These are phyloP conservation scores for Rapana venosa DNA, from an alignment of 2,888 invertebrate species.

Conservation along the genomic window DNA sequence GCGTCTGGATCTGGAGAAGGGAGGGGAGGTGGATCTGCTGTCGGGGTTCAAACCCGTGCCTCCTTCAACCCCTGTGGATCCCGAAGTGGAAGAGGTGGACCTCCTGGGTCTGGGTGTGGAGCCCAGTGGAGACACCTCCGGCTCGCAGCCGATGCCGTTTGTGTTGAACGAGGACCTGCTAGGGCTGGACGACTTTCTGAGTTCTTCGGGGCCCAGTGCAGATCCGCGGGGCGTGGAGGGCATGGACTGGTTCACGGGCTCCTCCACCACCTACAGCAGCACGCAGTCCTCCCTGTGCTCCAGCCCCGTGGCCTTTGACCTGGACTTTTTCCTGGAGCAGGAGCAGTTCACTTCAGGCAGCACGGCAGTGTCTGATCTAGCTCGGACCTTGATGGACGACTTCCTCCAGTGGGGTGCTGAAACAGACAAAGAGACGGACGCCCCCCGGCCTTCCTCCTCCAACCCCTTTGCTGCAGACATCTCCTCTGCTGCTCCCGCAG, in stretches of 20 bases:
- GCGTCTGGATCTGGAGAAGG: not conserved
- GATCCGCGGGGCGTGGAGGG: conserved; percentile 15
- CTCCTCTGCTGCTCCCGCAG: not conserved
- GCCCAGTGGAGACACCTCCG: not conserved
- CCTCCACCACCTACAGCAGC: conserved; percentile 56
- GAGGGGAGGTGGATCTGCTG: not conserved
- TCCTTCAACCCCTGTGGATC: conserved; percentile 6
- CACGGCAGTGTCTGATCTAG: conserved; percentile 58
- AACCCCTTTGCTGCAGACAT: conserved; percentile 44
- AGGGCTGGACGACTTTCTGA: conserved; percentile 11
- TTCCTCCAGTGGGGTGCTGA: conserved; percentile 63
- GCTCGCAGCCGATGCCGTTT: not conserved
- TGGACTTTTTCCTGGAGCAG: conserved; percentile 53
- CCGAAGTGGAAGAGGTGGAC: conserved; percentile 12
- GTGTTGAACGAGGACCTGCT: conserved; percentile 16
- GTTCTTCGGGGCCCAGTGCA: not conserved
- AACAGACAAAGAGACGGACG: conserved; percentile 28
- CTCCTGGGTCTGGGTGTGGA: conserved; percentile 2
- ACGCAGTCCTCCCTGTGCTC: conserved; percentile 62
- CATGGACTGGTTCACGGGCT: conserved; percentile 53
- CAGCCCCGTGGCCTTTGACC: conserved; percentile 63
- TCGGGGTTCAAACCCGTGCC: not conserved
- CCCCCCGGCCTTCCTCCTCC: conserved; percentile 42
- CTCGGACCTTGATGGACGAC: conserved; percentile 65
- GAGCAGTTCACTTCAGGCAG: conserved; percentile 51